Evolutionary conservation across 2,797 vertebrate genomes (phyloP).

Genomic region (Toxotes lorentzi): DNA sequence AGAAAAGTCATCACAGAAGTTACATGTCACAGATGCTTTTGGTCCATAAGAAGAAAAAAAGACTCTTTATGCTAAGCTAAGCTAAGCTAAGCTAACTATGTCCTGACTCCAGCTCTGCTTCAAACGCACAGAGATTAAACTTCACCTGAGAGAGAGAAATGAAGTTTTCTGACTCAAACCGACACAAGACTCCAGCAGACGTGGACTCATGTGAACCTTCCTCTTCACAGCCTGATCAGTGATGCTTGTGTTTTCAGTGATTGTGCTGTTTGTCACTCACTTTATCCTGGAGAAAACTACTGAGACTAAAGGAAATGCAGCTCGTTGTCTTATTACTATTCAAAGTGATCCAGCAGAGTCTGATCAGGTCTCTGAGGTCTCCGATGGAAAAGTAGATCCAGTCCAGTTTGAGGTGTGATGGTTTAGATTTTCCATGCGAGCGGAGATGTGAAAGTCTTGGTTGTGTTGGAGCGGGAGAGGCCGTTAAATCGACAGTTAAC

Average conservation of each 20-base stretch:
- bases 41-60: no score
- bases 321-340: not conserved
- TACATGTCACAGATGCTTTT: no score
- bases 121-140: no score
- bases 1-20: no score
- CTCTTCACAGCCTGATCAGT: no score
- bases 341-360: not conserved
- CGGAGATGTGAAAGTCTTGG: conserved; percentile 10
- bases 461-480: conserved; percentile 13
- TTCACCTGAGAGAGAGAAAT: no score
- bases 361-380: not conserved
- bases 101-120: no score
- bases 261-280: not conserved
- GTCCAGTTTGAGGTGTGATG: conserved; percentile 14
- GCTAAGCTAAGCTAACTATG: no score
- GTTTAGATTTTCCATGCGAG: conserved; percentile 2
- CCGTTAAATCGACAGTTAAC: conserved; percentile 16
- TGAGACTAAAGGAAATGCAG: not conserved
- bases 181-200: no score
- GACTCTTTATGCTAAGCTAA: not conserved
- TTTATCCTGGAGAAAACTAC: not conserved
- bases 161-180: no score
- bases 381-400: not conserved
- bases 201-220: no score
- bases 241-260: no score